phyloP scores from a whole-genome alignment of 2,888 invertebrate species.

The Flexamia atlantica region DNA sequence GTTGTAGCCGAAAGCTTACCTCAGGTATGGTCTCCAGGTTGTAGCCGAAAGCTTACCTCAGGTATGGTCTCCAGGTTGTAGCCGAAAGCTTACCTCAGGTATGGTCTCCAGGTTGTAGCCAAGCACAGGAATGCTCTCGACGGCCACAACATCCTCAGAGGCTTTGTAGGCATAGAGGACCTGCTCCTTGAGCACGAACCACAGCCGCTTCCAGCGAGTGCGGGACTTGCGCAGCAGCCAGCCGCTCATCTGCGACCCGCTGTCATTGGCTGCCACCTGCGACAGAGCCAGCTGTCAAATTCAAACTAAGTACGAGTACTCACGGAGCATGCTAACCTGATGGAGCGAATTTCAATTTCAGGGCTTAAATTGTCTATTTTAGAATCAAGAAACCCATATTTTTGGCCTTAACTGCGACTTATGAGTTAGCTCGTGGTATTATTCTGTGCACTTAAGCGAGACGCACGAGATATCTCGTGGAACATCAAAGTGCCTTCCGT shows the following conservation, averaged over 20 bases:
- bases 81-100: conserved; percentile 51
- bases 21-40: conserved; percentile 68
- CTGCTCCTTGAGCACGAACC: conserved; percentile 79
- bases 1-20: conserved; percentile 17
- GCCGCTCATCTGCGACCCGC: conserved; percentile 77
- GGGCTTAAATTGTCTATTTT: too few species aligned
- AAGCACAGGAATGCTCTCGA: conserved; percentile 76
- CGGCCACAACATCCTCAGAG: conserved; percentile 78
- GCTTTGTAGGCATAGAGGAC: conserved; percentile 77
- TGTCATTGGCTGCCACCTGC: conserved; percentile 77
- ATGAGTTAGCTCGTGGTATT: too few species aligned
- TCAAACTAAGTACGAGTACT: too few species aligned
- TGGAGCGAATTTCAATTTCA: too few species aligned
- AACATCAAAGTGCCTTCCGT: too few species aligned
- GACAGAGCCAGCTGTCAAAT: too few species aligned
- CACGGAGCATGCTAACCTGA: too few species aligned
- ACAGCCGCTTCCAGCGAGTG: conserved; percentile 76
- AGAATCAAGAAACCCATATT: too few species aligned
- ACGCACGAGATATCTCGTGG: too few species aligned
- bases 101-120: conserved; percentile 74
- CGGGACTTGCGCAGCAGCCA: conserved; percentile 74
- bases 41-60: conserved; percentile 78
- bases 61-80: conserved; percentile 74
- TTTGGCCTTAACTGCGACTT: too few species aligned
- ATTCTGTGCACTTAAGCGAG: too few species aligned